Conservation (phyloP, 2,888 invertebrate genomes). For the Leptopilina syphax region DNA sequence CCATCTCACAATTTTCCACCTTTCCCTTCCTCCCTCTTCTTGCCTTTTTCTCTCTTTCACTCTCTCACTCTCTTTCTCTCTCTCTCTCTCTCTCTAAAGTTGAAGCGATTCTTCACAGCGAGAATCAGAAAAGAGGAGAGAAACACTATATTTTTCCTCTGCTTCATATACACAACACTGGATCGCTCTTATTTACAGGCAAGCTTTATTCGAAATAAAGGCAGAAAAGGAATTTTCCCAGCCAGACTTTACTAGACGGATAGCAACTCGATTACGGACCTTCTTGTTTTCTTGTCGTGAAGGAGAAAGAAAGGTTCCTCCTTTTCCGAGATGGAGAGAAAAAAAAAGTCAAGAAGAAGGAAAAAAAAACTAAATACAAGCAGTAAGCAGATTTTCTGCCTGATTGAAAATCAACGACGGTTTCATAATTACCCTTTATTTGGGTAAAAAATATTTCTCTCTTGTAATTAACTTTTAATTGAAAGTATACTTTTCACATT, state of each 20-base stretch:
- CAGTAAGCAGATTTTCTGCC: not conserved
- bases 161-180: constrained; percentile 29
- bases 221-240: constrained; percentile 24
- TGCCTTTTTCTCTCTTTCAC: too few relatives aligned
- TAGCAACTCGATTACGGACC: constrained; percentile 33
- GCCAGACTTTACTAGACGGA: not conserved
- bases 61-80: too few relatives aligned
- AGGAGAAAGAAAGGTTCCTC: not conserved
- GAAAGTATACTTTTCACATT: too few relatives aligned
- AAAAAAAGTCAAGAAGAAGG: not conserved
- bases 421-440: not conserved
- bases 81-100: too few relatives aligned
- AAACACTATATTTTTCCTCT: constrained; percentile 42
- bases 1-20: not conserved
- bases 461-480: too few relatives aligned
- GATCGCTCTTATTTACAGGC: constrained; percentile 29
- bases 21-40: not conserved
- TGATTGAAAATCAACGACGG: not conserved
- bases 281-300: constrained; percentile 20
- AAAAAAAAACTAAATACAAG: constrained; percentile 22
- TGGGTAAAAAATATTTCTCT: not conserved
- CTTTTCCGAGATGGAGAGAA: not conserved
- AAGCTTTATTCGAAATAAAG: constrained; percentile 20
- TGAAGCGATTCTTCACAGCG: constrained; percentile 1
- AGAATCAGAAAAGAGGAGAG: not conserved